Evolutionary conservation across 2,797 vertebrate genomes (phyloP), one percentile per base, ranked within the genome.

Genomic region (Buceros bicornis): DNA sequence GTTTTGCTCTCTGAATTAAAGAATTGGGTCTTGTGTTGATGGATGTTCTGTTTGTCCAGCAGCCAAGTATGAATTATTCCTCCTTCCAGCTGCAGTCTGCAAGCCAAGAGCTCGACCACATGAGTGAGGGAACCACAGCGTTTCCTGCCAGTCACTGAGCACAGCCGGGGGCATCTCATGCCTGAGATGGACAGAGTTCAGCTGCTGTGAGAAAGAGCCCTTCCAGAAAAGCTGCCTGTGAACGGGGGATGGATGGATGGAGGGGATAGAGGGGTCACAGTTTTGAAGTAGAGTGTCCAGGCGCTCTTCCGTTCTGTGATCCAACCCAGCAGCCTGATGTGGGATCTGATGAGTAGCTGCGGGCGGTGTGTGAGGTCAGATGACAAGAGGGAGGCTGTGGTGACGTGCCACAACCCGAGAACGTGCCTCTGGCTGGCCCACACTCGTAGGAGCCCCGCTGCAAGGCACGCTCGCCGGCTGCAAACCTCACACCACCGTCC

Each of bases 101-200:
- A 66, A 95, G 96, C 93, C 95, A 97, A 93, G 88, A 95, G 70
- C 87, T 81, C 76, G 13, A 95, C 91, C 94, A 82, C 95, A 95
- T 94, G 28, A 91, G 74, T 90, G 53, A 18, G 94, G 80, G 93
- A 97, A 88, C 62, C 90, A 87, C 91, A 84, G 89, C 2, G 11
- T 89, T 95, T 95, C 94, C 93, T 95, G 89, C 90, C 96, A 96
- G 95, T 29, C 87, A 51, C 66, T 33, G 85, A 93, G 88, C 58
- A 88, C 93, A 95, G 95, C 95, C 91, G 72, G 89, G 93, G 94
- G 91, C 91, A 95, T 84, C 91, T 95, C 93, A 66, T 78, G 91
- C 85, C 93, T 93, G 79, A 43, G 60, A 76, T 82, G 95, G 95
- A 93, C 86, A 61, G 69, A 70, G 24, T 95, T 96, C 90, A 94